A percentile compares a stretch with the other conserved stretches of the same genome.
Evolutionary conservation across 2,888 invertebrate genomes (phyloP).

Genomic region (Kryphioiulus occultus): DNA sequence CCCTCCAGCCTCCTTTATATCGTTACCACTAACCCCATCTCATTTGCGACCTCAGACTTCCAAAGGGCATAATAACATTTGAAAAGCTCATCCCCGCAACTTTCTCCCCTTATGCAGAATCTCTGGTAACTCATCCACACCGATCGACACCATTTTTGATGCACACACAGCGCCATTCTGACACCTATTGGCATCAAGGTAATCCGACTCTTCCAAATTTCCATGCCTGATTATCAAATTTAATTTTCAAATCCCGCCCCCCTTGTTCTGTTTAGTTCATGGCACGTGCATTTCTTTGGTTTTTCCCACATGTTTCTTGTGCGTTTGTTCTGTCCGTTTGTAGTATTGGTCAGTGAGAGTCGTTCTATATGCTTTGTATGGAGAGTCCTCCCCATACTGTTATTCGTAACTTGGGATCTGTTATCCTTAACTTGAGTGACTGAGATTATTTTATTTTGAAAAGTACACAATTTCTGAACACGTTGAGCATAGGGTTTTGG

Average conservation of each 20-base stretch:
- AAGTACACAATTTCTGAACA: too few species aligned
- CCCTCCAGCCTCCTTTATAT: conserved; percentile 2
- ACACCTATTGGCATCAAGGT: conserved; percentile 49
- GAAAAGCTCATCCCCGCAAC: conserved; percentile 6
- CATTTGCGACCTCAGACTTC: conserved; percentile 37
- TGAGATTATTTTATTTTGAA: too few species aligned
- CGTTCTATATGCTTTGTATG: background rate
- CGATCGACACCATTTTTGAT: conserved; percentile 51
- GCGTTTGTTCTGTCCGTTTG: conserved; percentile 10
- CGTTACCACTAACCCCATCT: conserved; percentile 47
- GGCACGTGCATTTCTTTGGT: background rate
- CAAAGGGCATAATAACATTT: conserved; percentile 42
- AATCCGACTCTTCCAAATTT: conserved; percentile 46
- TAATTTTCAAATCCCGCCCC: background rate
- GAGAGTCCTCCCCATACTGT: too few species aligned
- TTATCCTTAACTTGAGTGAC: background rate
- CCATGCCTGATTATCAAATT: conserved; percentile 39
- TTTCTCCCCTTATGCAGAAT: conserved; percentile 46
- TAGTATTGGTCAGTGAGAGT: background rate
- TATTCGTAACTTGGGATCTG: too few species aligned
- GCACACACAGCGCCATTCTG: conserved; percentile 51
- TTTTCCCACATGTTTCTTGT: background rate
- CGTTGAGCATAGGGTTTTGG: too few species aligned
- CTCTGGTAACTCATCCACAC: conserved; percentile 49
- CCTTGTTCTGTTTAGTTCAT: conserved; percentile 1